These are phyloP conservation scores for Rhipidura dahli DNA, from an alignment of 2,113 vertebrate species.

Conservation along the genomic window DNA sequence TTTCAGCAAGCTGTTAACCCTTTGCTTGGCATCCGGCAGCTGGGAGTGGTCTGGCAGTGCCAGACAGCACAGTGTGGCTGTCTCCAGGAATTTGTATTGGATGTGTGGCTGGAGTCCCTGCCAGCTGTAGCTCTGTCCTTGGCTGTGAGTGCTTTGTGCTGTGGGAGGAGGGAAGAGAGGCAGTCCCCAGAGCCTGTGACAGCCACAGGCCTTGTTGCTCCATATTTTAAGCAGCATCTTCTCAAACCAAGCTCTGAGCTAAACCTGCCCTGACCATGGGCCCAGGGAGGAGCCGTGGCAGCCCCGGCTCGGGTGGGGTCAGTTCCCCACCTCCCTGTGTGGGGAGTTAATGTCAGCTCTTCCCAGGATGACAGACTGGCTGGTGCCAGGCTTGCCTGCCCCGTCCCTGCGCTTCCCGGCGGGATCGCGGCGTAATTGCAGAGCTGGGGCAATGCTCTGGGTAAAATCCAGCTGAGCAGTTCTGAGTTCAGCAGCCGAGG, in stretches of 20 bases:
- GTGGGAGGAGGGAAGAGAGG: not conserved
- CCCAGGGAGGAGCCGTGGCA: not conserved
- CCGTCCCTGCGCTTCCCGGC: not conserved
- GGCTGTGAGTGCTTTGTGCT: not conserved
- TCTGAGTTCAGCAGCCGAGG: fast-evolving
- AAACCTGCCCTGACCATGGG: not conserved
- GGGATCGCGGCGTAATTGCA: not conserved
- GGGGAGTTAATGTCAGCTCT: not conserved
- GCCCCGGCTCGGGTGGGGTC: not conserved
- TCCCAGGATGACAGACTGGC: not conserved
- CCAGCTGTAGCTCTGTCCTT: not conserved
- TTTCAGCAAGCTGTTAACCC: not conserved
- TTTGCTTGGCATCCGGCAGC: not conserved
- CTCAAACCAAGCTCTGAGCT: not conserved
- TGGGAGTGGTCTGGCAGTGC: not conserved
- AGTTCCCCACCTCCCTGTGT: not conserved
- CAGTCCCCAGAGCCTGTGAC: not conserved
- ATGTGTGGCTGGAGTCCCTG: not conserved
- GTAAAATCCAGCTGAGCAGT: not conserved
- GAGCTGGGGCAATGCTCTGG: not conserved
- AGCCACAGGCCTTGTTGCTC: not conserved
- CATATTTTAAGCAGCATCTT: not conserved
- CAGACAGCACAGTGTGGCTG: not conserved
- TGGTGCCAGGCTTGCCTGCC: not conserved
- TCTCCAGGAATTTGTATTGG: not conserved